These are phyloP conservation scores for Mechanitis mazaeus DNA, from an alignment of 2,888 invertebrate genomes.

Conservation along the genomic window DNA sequence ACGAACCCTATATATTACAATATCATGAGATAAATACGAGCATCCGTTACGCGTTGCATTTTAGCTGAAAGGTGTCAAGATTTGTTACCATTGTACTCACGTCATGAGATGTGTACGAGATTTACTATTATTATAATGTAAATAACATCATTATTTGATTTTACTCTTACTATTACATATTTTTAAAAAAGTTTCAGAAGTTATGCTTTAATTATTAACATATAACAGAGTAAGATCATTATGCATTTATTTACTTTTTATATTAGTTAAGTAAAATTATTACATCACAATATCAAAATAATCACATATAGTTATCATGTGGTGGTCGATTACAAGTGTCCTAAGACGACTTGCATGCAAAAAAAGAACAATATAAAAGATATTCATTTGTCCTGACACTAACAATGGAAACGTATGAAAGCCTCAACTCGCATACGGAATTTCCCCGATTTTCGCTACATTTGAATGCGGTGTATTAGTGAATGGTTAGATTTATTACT, in stretches of 20 bases:
- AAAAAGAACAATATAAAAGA: no score
- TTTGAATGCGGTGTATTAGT: slow-evolving; percentile 71
- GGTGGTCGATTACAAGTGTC: no score
- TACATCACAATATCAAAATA: no score
- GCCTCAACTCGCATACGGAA: slow-evolving; percentile 23
- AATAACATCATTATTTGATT: background rate
- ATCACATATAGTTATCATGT: no score
- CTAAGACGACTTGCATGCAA: no score
- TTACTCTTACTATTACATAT: no score
- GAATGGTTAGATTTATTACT: slow-evolving; percentile 66
- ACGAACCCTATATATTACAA: slow-evolving; percentile 2
- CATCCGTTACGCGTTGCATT: slow-evolving; percentile 38
- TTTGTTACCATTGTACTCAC: background rate
- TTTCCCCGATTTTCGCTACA: slow-evolving; percentile 40
- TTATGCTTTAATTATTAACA: no score
- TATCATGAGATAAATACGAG: slow-evolving; percentile 17
- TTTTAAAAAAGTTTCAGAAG: no score
- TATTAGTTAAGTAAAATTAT: no score
- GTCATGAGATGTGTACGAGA: background rate
- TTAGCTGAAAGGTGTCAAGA: slow-evolving; percentile 30
- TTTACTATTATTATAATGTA: background rate
- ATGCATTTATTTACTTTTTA: no score
- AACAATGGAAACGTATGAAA: slow-evolving; percentile 13
- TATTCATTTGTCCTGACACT: background rate
- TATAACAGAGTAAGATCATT: no score